Conservation (phyloP, 2,888 invertebrate genomes). For the Venustoraphidia nigricollis region DNA sequence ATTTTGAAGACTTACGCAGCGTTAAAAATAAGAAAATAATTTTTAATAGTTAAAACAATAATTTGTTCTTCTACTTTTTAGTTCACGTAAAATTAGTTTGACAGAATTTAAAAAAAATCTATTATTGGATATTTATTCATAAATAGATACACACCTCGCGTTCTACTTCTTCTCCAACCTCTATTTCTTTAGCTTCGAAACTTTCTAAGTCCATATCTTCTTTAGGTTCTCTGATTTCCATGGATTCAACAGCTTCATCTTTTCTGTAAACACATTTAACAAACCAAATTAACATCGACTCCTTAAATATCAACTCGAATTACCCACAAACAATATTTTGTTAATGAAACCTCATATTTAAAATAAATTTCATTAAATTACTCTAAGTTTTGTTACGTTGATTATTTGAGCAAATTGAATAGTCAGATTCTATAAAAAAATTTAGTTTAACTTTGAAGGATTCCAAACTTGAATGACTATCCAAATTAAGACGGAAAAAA, state of each 20-base stretch:
- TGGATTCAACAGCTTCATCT: conserved; percentile 12
- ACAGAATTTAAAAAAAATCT: neutral
- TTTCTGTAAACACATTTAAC: conserved; percentile 12
- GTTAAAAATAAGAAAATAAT: too few relatives aligned
- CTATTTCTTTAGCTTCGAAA: conserved; percentile 35
- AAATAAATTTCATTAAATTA: neutral
- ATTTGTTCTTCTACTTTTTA: neutral
- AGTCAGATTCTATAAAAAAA: too few relatives aligned
- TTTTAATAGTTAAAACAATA: too few relatives aligned
- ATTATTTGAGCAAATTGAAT: too few relatives aligned
- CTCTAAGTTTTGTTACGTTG: too few relatives aligned
- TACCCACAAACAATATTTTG: conserved; percentile 4
- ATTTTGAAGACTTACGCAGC: too few relatives aligned
- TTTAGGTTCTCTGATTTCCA: conserved; percentile 13
- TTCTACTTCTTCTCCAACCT: conserved; percentile 33
- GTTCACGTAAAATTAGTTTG: too few relatives aligned
- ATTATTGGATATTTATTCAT: too few relatives aligned
- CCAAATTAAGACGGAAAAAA: too few relatives aligned
- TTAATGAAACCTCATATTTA: neutral
- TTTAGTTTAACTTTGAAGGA: too few relatives aligned
- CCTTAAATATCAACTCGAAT: neutral
- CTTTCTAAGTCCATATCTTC: conserved; percentile 31
- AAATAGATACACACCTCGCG: conserved; percentile 12
- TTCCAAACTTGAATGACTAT: too few relatives aligned
- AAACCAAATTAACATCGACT: neutral